These are phyloP conservation scores for Mesoclemmys tuberculata DNA, from an alignment of 2,113 vertebrate genomes.

Conservation along the genomic window DNA sequence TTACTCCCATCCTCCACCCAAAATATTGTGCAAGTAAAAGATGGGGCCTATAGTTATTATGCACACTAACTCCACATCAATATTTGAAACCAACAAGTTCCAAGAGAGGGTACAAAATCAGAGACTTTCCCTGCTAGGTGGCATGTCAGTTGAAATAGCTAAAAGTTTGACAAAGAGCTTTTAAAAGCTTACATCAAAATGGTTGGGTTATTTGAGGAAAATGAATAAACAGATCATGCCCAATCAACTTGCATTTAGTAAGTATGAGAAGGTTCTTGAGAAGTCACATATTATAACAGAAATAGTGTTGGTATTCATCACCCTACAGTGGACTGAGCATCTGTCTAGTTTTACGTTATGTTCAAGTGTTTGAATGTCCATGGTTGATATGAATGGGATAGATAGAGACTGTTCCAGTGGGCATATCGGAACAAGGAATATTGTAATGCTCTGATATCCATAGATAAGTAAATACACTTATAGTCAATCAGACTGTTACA, in stretches of 20 bases:
- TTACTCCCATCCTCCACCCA: background rate
- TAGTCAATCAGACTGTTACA: slow-evolving; percentile 31
- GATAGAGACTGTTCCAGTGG: background rate
- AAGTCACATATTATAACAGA: background rate
- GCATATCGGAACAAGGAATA: background rate
- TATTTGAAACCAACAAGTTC: background rate
- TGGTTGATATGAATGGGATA: background rate
- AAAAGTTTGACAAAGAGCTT: background rate
- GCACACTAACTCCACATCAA: background rate
- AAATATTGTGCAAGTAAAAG: background rate
- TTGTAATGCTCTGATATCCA: background rate
- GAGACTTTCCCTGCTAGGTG: background rate
- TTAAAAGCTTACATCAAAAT: background rate
- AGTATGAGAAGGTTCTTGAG: background rate
- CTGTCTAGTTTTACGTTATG: background rate
- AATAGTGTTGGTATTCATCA: background rate
- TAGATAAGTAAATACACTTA: slow-evolving; percentile 12
- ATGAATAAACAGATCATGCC: background rate
- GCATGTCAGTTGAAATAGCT: background rate
- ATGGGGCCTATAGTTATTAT: background rate
- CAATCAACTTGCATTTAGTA: background rate
- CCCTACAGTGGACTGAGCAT: background rate
- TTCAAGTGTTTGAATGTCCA: background rate
- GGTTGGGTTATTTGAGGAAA: background rate
- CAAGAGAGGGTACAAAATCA: background rate